Percentiles rank a stretch among this genome's conserved stretches.
These are phyloP conservation scores for Sebastes schlegelii DNA, from an alignment of 2,113 vertebrate genomes.

Conservation along the genomic window DNA sequence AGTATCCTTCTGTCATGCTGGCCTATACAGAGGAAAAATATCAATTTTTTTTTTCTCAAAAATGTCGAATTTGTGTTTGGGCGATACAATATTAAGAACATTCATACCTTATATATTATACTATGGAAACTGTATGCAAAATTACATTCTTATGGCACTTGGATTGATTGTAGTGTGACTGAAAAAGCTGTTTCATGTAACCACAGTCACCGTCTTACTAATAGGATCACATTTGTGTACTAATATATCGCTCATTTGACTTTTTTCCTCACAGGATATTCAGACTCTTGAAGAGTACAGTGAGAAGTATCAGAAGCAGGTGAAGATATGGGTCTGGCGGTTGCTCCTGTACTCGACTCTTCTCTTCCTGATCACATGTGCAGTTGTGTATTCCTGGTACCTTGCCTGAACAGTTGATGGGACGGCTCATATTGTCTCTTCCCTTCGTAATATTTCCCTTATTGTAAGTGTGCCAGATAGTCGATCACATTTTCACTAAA, in stretches of 20 bases:
- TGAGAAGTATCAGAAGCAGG: conserved; percentile 94
- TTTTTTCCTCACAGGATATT: conserved; percentile 87
- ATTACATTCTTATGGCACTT: background rate
- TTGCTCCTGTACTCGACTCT: conserved; percentile 92
- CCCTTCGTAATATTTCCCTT: conserved; percentile 93
- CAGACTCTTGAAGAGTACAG: conserved; percentile 93
- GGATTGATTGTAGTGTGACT: background rate
- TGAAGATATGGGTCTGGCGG: conserved; percentile 94
- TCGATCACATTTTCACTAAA: background rate
- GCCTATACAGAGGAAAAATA: background rate
- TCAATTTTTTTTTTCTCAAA: background rate
- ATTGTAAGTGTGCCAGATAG: conserved; percentile 89
- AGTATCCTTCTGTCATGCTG: background rate
- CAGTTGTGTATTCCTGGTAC: conserved; percentile 95
- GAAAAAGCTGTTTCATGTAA: background rate
- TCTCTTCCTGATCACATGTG: conserved; percentile 89
- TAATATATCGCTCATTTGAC: background rate
- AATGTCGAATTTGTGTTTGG: background rate
- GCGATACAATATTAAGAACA: background rate
- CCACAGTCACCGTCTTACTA: background rate
- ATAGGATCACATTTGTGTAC: background rate
- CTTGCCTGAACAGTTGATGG: conserved; percentile 93
- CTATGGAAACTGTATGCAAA: background rate
- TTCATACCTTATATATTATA: background rate
- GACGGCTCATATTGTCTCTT: conserved; percentile 89